These are phyloP conservation scores for Drosophila rubida DNA, from an alignment of 2,888 invertebrate genomes.

Conservation along the genomic window DNA sequence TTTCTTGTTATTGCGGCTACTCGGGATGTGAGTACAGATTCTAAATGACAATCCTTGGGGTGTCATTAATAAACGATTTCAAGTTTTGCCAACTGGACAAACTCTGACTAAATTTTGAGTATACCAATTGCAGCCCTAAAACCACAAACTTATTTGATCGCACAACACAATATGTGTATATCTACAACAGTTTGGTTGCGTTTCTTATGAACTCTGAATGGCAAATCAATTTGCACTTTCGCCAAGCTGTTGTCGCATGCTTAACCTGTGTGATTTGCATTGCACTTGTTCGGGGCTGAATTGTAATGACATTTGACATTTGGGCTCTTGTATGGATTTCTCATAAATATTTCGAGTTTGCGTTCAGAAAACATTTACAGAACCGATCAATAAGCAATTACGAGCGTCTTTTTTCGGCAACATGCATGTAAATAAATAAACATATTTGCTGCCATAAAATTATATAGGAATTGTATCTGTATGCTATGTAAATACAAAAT, in stretches of 20 bases:
- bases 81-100: slow-evolving; percentile 24
- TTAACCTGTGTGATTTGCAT: slow-evolving; percentile 24
- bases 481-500: slow-evolving; percentile 53
- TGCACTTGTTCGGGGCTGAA: slow-evolving; percentile 23
- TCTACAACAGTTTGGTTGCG: neutral
- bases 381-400: slow-evolving; percentile 79
- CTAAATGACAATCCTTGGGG: slow-evolving; percentile 58
- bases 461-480: slow-evolving; percentile 47
- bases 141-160: slow-evolving; percentile 1
- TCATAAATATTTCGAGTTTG: slow-evolving; percentile 48
- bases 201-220: neutral
- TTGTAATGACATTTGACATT: slow-evolving; percentile 53
- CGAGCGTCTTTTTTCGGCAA: slow-evolving; percentile 37
- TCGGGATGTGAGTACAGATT: slow-evolving; percentile 10
- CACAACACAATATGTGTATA: neutral
- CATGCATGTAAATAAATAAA: slow-evolving; percentile 59
- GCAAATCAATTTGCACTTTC: slow-evolving; percentile 47
- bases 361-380: slow-evolving; percentile 54
- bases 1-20: neutral
- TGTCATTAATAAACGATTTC: slow-evolving; percentile 51
- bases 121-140: neutral
- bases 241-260: slow-evolving; percentile 27
- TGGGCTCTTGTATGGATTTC: slow-evolving; percentile 33
- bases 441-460: slow-evolving; percentile 44
- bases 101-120: neutral